These are phyloP conservation scores for Meda fulgida DNA, from an alignment of 2,797 vertebrate genomes.

Conservation along the genomic window DNA sequence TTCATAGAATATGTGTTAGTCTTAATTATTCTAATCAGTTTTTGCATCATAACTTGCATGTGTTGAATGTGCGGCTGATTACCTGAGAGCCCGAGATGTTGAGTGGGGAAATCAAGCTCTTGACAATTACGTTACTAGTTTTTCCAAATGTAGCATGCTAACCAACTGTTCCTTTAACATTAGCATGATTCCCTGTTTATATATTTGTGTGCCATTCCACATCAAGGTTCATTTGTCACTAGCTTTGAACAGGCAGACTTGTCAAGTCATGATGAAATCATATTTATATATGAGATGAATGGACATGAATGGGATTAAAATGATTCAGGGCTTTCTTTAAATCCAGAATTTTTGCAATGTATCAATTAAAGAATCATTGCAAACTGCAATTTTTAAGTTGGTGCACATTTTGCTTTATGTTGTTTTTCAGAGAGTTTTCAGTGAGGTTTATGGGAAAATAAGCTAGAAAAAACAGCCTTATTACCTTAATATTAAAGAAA, in stretches of 20 bases:
- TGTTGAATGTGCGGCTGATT: constrained; percentile 30
- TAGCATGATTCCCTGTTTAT: neutral
- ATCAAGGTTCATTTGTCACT: neutral
- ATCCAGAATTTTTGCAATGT: neutral
- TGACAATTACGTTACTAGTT: constrained; percentile 16
- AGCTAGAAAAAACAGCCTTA: neutral
- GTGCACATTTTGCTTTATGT: neutral
- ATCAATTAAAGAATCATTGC: neutral
- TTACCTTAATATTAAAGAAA: neutral
- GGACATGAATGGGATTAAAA: neutral
- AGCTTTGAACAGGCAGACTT: neutral
- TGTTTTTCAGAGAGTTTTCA: too few species aligned
- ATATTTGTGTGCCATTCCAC: neutral
- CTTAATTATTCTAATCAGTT: constrained; percentile 32
- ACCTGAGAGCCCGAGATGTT: neutral
- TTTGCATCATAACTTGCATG: constrained; percentile 12
- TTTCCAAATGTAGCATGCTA: neutral
- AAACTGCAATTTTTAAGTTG: neutral
- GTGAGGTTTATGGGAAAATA: neutral
- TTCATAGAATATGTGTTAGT: constrained; percentile 21
- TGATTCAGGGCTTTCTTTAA: neutral
- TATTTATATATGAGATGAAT: neutral
- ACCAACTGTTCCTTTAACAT: neutral
- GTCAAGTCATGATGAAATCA: neutral
- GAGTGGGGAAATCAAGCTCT: constrained; percentile 18